Evolutionary conservation across 2,797 vertebrate species (phyloP).

Genomic region (Halcyon smyrnensis): DNA sequence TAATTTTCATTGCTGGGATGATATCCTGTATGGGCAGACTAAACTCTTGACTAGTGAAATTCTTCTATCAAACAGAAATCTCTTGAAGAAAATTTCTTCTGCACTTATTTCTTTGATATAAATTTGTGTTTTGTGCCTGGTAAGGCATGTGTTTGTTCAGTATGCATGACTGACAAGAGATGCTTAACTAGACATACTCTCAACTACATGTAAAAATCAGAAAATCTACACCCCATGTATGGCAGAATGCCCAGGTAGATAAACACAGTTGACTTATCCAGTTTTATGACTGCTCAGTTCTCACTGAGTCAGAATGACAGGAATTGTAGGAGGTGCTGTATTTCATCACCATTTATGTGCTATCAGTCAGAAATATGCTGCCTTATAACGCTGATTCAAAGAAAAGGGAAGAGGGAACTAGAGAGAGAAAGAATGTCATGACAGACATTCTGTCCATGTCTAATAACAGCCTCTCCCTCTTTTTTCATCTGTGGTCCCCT

Average conservation of each 20-base stretch:
- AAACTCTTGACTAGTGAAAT: neutral
- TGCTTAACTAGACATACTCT: neutral
- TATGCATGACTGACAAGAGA: neutral
- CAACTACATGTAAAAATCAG: neutral
- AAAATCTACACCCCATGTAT: neutral
- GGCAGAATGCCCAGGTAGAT: neutral
- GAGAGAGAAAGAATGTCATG: neutral
- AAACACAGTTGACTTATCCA: neutral
- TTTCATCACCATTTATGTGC: neutral
- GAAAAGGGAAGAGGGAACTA: neutral
- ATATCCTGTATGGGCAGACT: neutral
- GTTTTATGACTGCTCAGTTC: neutral
- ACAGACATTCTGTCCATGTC: neutral
- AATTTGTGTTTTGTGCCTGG: neutral
- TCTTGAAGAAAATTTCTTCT: neutral
- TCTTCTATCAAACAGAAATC: neutral
- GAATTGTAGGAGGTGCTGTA: neutral
- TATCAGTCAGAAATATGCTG: neutral
- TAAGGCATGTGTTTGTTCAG: neutral
- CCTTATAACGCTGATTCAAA: neutral
- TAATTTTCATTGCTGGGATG: neutral
- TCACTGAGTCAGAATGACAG: neutral
- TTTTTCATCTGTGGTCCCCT: neutral
- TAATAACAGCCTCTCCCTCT: neutral
- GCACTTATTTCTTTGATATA: neutral